A percentile compares a stretch with the other conserved stretches of the same genome.
These are phyloP conservation scores for Tonatia bakeri DNA, from an alignment of 2,113 vertebrate genomes.

Conservation along the genomic window DNA sequence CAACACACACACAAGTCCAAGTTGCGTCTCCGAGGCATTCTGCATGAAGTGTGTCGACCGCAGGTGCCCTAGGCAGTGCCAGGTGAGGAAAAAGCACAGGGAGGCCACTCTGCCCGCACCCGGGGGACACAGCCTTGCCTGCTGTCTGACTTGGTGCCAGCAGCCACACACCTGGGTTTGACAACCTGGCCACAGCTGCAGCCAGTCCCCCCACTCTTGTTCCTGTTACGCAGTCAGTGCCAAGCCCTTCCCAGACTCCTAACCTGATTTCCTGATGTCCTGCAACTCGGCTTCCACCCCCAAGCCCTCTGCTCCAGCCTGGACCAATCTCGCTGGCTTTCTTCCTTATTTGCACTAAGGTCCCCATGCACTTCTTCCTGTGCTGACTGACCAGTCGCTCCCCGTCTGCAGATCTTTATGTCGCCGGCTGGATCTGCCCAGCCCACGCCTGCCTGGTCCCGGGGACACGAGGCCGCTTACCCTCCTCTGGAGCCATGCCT, in stretches of 20 bases:
- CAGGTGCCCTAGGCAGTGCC: not conserved
- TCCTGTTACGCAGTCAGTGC: not conserved
- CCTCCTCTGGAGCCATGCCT: not conserved
- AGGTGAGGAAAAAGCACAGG: no score
- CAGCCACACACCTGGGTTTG: not conserved
- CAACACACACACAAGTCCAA: rapidly evolving
- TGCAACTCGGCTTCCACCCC: not conserved
- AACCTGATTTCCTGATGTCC: not conserved
- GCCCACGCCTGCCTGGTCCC: not conserved
- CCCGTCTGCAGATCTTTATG: not conserved
- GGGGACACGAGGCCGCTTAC: not conserved
- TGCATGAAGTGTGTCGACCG: not conserved
- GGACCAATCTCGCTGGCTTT: no score
- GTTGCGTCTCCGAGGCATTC: not conserved
- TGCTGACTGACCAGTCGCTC: not conserved
- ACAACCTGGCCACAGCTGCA: rapidly evolving
- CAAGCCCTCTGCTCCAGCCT: not conserved
- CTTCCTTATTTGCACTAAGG: not conserved
- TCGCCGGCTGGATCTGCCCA: not conserved
- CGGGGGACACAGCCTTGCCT: not conserved
- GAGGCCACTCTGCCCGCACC: rapidly evolving
- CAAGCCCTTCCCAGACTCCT: not conserved
- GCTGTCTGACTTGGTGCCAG: not conserved
- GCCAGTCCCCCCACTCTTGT: not conserved
- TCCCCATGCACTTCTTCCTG: not conserved